phyloP scores from a whole-genome alignment of 2,888 invertebrate genomes.

The Apotomis betuletana region DNA sequence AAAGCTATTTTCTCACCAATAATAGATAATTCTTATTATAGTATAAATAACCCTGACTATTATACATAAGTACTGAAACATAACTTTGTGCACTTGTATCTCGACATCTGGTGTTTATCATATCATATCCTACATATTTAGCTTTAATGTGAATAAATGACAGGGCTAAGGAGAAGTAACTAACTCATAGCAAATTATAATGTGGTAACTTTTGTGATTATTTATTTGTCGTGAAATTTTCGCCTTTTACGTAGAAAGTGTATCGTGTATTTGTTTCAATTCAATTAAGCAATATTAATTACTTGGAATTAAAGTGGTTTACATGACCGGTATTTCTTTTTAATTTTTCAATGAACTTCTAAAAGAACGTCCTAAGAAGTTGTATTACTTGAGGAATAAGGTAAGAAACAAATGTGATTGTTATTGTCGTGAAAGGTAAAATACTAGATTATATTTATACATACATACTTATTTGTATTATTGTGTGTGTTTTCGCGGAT shows the following conservation, averaged over 20 bases:
- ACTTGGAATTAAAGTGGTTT: conserved; percentile 76
- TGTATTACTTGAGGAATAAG: too few relatives aligned
- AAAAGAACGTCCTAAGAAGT: too few relatives aligned
- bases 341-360: conserved; percentile 44
- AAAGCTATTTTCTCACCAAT: conserved; percentile 40
- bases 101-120: conserved; percentile 16
- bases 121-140: conserved; percentile 34
- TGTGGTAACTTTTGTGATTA: conserved; percentile 33
- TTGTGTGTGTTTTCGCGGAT: too few relatives aligned
- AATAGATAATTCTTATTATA: conserved; percentile 31
- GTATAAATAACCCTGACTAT: conserved; percentile 29
- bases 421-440: not conserved
- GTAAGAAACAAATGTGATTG: too few relatives aligned
- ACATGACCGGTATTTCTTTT: conserved; percentile 58
- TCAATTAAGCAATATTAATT: conserved; percentile 81
- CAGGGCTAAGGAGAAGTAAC: conserved; percentile 19
- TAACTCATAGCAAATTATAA: conserved; percentile 37
- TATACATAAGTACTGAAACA: conserved; percentile 20
- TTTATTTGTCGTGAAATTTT: conserved; percentile 41
- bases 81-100: conserved; percentile 33
- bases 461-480: too few relatives aligned
- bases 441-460: not conserved
- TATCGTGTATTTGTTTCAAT: conserved; percentile 77
- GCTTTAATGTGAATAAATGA: conserved; percentile 52
- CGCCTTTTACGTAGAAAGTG: conserved; percentile 68